Evolutionary conservation across 2,888 invertebrate genomes (phyloP).

Genomic region (Tipula unca): DNA sequence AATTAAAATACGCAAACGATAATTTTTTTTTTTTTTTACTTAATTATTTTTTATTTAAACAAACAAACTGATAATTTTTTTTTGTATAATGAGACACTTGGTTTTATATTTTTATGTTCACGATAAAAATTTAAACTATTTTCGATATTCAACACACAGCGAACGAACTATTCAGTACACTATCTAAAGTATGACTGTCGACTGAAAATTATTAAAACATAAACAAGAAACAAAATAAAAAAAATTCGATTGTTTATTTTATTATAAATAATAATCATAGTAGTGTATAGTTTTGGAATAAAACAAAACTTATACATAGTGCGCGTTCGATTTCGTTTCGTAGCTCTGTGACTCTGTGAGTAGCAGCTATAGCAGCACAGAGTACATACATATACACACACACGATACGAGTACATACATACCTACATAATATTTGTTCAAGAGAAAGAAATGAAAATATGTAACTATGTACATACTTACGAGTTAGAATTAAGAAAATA

Average conservation of each 20-base stretch:
- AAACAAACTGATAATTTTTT: neutral
- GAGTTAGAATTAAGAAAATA: neutral
- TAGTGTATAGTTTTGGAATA: neutral
- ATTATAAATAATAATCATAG: neutral
- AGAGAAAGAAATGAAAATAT: neutral
- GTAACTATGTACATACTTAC: neutral
- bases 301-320: neutral
- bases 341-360: neutral
- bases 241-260: neutral
- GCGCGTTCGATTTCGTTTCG: neutral
- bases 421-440: neutral
- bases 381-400: too few species aligned
- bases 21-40: neutral
- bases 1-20: neutral
- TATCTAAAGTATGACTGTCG: neutral
- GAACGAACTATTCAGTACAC: neutral
- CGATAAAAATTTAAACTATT: neutral
- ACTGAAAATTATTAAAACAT: neutral
- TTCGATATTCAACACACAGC: neutral
- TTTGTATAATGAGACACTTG: neutral
- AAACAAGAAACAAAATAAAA: neutral
- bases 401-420: neutral
- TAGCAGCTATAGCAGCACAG: too few species aligned
- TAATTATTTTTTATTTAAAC: neutral
- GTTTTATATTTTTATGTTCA: neutral